A percentile compares a stretch with the other conserved stretches of the same genome.
phyloP scores from a whole-genome alignment of 2,797 vertebrate species.

The Betta splendens region DNA sequence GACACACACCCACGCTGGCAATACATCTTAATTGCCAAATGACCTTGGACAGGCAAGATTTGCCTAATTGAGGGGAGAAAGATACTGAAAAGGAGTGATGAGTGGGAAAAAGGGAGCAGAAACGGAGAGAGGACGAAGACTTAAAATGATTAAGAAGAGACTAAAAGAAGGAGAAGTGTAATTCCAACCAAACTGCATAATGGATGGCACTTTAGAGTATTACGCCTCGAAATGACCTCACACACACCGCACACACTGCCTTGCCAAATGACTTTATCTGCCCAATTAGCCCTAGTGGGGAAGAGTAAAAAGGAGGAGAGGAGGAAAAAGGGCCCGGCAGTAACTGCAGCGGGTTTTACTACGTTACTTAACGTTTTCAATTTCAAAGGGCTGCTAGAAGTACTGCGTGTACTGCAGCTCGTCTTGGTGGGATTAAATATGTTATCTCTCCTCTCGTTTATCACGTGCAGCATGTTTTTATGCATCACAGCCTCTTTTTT shows the following conservation, averaged over 20 bases:
- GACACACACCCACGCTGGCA: background rate
- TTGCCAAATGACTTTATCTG: constrained; percentile 67
- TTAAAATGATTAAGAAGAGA: constrained; percentile 13
- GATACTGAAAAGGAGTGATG: background rate
- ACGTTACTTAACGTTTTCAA: constrained; percentile 15
- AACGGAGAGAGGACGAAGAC: background rate
- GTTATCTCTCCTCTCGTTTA: no score
- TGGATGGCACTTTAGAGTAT: constrained; percentile 55
- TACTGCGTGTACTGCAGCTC: no score
- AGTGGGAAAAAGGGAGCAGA: background rate
- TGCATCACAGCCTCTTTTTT: background rate
- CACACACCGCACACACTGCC: constrained; percentile 22
- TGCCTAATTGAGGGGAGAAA: constrained; percentile 18
- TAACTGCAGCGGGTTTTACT: constrained; percentile 18
- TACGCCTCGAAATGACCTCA: constrained; percentile 62
- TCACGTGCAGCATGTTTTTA: constrained; percentile 11
- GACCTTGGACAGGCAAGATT: constrained; percentile 42
- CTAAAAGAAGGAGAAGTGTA: constrained; percentile 15
- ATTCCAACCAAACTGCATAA: constrained; percentile 55
- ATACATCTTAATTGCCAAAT: constrained; percentile 48
- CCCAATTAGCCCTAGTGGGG: constrained; percentile 58
- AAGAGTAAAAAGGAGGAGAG: constrained; percentile 19
- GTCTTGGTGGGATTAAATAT: no score
- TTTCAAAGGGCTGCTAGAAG: background rate
- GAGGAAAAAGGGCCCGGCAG: background rate